phyloP scores from a whole-genome alignment of 2,113 vertebrate genomes.

The Corynorhinus townsendii region DNA sequence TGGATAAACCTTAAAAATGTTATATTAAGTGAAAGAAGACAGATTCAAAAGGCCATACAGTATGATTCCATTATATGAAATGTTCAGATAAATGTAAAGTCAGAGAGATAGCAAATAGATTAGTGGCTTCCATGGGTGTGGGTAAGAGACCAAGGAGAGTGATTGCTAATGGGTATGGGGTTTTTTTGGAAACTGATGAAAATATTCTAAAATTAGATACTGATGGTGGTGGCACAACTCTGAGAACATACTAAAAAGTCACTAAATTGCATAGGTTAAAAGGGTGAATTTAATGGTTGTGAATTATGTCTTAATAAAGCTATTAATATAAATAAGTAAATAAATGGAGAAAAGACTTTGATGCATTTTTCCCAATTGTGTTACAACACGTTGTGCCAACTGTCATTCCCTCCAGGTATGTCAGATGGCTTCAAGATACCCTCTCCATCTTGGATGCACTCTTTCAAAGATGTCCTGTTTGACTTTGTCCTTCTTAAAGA shows the following conservation, averaged over 20 bases:
- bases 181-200: neutral
- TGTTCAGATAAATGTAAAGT: neutral
- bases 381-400: neutral
- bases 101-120: neutral
- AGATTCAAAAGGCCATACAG: neutral
- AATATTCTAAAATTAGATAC: neutral
- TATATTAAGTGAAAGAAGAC: neutral
- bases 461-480: neutral
- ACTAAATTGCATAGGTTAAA: neutral
- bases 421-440: neutral
- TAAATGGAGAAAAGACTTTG: neutral
- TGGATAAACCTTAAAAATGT: neutral
- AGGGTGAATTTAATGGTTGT: neutral
- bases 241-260: neutral
- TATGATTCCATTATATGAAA: neutral
- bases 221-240: neutral
- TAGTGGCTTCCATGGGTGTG: neutral
- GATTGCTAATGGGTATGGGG: neutral
- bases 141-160: neutral
- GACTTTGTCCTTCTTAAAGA: neutral
- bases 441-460: neutral
- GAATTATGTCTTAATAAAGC: neutral
- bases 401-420: neutral
- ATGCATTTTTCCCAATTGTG: neutral
- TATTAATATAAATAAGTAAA: neutral